Evolutionary conservation across 1,140 invertebrate species (phyloP).

Genomic region (Cephus cinctus): DNA sequence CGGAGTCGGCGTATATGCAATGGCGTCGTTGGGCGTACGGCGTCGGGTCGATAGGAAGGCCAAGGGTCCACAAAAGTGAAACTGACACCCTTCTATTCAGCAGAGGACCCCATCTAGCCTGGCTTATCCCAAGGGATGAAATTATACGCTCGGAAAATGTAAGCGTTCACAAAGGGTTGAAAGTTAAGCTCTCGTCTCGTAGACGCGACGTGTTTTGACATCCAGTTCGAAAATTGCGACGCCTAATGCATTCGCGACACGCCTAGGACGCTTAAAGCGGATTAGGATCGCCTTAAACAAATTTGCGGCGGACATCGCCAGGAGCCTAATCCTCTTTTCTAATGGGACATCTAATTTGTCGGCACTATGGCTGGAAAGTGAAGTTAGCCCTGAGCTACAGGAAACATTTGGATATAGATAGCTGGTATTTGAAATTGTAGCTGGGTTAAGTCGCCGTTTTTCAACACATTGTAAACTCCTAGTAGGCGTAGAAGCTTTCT

Average conservation of each 20-base stretch:
- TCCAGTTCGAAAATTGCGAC: constrained; percentile 6
- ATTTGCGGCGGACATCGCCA: too few relatives aligned
- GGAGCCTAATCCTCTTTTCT: too few relatives aligned
- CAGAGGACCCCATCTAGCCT: constrained; percentile 19
- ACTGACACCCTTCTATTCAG: constrained; percentile 21
- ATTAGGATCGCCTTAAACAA: constrained; percentile 20
- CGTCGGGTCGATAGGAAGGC: constrained; percentile 45
- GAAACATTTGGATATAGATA: too few relatives aligned
- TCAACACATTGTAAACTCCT: too few relatives aligned
- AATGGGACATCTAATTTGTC: too few relatives aligned
- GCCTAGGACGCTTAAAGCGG: constrained; percentile 14
- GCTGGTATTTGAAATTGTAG: too few relatives aligned
- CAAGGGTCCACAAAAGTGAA: constrained; percentile 37
- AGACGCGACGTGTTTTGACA: constrained; percentile 25
- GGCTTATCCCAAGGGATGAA: constrained; percentile 24
- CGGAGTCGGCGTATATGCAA: constrained; percentile 16
- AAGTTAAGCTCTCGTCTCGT: constrained; percentile 4
- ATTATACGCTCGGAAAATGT: constrained; percentile 18
- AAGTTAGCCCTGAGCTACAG: too few relatives aligned
- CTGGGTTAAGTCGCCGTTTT: too few relatives aligned
- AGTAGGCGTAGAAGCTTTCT: too few relatives aligned
- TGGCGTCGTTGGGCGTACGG: constrained; percentile 40
- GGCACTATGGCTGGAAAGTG: too few relatives aligned
- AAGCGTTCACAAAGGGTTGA: constrained; percentile 4
- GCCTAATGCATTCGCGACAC: background rate